Evolutionary conservation across 2,888 invertebrate genomes (phyloP), one percentile per base, ranked within the genome.

Genomic region (Calliopum simillimum): DNA sequence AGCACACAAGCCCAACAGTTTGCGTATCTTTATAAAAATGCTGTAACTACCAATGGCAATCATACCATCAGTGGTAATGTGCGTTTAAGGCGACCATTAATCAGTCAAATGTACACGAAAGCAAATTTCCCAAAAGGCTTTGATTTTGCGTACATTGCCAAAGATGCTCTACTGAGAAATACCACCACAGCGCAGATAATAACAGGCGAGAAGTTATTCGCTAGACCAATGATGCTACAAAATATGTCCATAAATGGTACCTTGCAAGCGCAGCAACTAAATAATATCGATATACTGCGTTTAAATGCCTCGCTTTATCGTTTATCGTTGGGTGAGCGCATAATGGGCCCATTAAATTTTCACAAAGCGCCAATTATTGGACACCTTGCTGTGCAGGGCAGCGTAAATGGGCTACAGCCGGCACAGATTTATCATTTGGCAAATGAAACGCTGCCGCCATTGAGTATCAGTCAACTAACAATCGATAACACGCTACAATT

Each of bases 221-320:
- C 70, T 0, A 76, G 75, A 4, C 23, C 76, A 0, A 49, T 79
- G 6, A 70, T 74, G 1, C 11, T 78, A 25, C 67, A 75, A 13
- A 74, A 70, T 21, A 55, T 81, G 1, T 47, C 43, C 4, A 76
- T 74, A 0, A 8, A 14, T 0, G 41, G 43, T 0, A 3, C 64
- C 2, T 4, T 83, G 0, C n/a, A 47, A 4, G 66, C 78, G 0
- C 58, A 43, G 0, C 58, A 55, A 4, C 46, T 83, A 4, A 82
- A 85, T 66, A 56, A 71, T 13, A 79, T 84, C 12, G 79, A 85
- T 71, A 71, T 82, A 3, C 4, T 65, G 4, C 76, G 78, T 3
- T 76, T 84, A 2, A 84, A 84, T 74, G 71, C 75, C 16, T 84
- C 85, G 0, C 71, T 85, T 0, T 84, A 83, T 75, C 80, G 85